These are phyloP conservation scores for Coregonus sp. DNA, from an alignment of 2,797 vertebrate genomes.

Conservation along the genomic window DNA sequence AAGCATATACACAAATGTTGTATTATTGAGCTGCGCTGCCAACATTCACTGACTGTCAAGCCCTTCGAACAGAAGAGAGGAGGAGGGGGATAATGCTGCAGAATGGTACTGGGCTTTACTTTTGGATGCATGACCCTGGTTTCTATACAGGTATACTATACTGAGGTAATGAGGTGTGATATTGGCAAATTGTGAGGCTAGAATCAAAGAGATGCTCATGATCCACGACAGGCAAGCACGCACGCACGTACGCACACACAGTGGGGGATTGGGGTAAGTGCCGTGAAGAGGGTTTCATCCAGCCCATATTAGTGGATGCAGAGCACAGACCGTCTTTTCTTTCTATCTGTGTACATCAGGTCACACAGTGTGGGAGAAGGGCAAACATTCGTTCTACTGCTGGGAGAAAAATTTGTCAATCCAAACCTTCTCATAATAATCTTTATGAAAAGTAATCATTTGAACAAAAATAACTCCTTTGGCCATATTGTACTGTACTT, in stretches of 20 bases:
- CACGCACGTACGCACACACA: not conserved
- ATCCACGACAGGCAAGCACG: conserved; percentile 6
- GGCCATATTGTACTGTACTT: no score
- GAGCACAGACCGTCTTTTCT: no score
- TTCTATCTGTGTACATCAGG: no score
- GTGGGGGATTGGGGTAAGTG: no score
- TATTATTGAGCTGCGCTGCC: conserved; percentile 45
- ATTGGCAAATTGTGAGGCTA: conserved; percentile 15
- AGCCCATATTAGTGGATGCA: no score
- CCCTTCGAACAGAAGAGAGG: conserved; percentile 34
- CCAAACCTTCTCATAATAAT: no score
- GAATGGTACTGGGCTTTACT: conserved; percentile 22
- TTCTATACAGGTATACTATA: conserved; percentile 9
- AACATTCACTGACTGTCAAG: conserved; percentile 37
- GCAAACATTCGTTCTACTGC: no score
- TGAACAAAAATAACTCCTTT: no score
- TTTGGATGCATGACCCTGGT: conserved; percentile 21
- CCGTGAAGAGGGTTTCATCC: no score
- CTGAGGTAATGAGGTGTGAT: conserved; percentile 28
- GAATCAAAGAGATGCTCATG: conserved; percentile 35
- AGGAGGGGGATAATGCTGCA: conserved; percentile 23
- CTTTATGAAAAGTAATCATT: no score
- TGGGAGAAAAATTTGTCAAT: no score
- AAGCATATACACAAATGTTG: conserved; percentile 46
- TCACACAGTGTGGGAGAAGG: no score